Evolutionary conservation across 2,797 vertebrate species (phyloP).

Genomic region (Arrhamphus sclerolepis): DNA sequence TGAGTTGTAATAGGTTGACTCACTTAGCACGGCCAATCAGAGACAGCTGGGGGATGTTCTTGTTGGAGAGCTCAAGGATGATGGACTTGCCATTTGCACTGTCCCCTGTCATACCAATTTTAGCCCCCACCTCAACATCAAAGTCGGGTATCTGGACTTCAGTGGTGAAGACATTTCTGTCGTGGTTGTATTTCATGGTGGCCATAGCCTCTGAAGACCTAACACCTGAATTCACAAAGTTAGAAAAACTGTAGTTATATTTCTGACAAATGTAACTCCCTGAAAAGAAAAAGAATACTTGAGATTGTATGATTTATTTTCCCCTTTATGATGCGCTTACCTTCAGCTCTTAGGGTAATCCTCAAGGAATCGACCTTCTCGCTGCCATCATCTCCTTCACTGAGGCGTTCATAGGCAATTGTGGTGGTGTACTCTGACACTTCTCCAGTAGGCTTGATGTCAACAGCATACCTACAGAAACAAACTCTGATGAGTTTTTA

Average conservation of each 20-base stretch:
- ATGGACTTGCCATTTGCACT: slow-evolving; percentile 71
- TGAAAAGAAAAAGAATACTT: background rate
- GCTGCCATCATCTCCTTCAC: slow-evolving; percentile 74
- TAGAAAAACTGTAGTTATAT: slow-evolving; percentile 15
- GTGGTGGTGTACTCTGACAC: slow-evolving; percentile 87
- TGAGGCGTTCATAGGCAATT: slow-evolving; percentile 80
- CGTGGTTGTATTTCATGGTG: slow-evolving; percentile 87
- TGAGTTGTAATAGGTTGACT: slow-evolving; percentile 46
- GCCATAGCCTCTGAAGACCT: slow-evolving; percentile 80
- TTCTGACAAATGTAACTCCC: background rate
- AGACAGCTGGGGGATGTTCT: slow-evolving; percentile 86
- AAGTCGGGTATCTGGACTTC: slow-evolving; percentile 84
- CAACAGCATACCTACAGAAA: slow-evolving; percentile 81
- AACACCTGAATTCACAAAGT: slow-evolving; percentile 71
- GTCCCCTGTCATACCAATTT: slow-evolving; percentile 82
- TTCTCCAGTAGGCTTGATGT: slow-evolving; percentile 80
- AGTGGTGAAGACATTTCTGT: slow-evolving; percentile 82
- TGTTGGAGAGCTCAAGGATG: slow-evolving; percentile 85
- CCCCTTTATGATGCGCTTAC: slow-evolving; percentile 67
- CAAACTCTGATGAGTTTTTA: slow-evolving; percentile 5
- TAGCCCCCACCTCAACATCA: slow-evolving; percentile 85
- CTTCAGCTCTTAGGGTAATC: slow-evolving; percentile 84
- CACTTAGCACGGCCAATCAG: slow-evolving; percentile 86
- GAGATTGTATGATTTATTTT: background rate
- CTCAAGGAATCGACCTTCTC: slow-evolving; percentile 84